These are phyloP conservation scores for Oopsacas minuta DNA, from an alignment of 37 sponge, comb jelly and placozoan genomes.

Conservation along the genomic window DNA sequence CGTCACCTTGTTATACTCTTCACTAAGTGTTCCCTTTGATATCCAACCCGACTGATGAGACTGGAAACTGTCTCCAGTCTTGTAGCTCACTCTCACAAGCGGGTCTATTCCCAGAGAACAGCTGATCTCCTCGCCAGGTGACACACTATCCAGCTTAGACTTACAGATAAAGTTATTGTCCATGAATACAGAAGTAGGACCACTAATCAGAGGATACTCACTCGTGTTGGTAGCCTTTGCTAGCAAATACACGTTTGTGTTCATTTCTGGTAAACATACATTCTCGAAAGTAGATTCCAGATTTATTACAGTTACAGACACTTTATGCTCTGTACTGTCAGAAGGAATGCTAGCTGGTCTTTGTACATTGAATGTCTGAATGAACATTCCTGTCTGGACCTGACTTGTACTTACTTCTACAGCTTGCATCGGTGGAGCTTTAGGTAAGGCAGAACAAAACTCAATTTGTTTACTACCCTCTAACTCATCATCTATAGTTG, in stretches of 20 bases:
- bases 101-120: constrained; percentile 32
- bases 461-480: neutral
- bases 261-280: constrained; percentile 19
- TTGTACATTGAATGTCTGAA: constrained; percentile 6
- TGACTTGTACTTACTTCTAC: neutral
- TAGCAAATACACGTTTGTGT: constrained; percentile 3
- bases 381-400: constrained; percentile 1
- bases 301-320: neutral
- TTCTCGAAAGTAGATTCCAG: constrained; percentile 19
- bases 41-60: constrained; percentile 18
- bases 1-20: neutral
- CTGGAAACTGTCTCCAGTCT: constrained; percentile 23
- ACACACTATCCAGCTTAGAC: constrained; percentile 15
- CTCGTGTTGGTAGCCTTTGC: constrained; percentile 22
- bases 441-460: neutral
- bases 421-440: neutral
- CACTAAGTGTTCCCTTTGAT: neutral
- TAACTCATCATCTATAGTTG: neutral
- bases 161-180: constrained; percentile 27
- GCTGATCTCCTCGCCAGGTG: constrained; percentile 21
- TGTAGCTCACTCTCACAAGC: constrained; percentile 11
- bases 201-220: constrained; percentile 18
- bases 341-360: constrained; percentile 22
- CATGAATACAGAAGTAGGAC: constrained; percentile 22
- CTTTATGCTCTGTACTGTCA: constrained; percentile 26